Evolutionary conservation across 2,888 invertebrate species (phyloP).

Genomic region (Diarsia brunnea): DNA sequence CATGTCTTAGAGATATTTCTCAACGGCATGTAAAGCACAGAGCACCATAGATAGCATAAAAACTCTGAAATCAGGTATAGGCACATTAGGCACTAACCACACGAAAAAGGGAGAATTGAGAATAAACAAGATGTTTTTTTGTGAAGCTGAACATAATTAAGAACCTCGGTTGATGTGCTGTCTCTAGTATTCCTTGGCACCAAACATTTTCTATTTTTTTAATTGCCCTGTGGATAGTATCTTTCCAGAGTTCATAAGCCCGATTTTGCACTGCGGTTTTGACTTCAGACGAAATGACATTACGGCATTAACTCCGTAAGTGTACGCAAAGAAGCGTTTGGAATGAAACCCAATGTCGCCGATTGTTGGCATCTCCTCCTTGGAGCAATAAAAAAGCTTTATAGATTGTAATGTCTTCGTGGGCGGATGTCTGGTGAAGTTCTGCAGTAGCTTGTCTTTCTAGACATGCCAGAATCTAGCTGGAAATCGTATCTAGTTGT

Average conservation of each 20-base stretch:
- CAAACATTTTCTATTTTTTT: too few species aligned
- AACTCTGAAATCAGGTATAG: too few species aligned
- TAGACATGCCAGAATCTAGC: conserved; percentile 2
- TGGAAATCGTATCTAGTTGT: neutral
- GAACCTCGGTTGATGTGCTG: too few species aligned
- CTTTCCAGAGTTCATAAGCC: neutral
- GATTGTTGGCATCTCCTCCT: conserved; percentile 62
- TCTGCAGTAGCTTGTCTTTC: conserved; percentile 12
- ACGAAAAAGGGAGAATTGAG: too few species aligned
- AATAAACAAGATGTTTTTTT: too few species aligned
- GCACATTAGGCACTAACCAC: too few species aligned
- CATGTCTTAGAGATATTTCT: neutral
- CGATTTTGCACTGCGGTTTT: neutral
- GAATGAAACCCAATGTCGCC: conserved; percentile 60
- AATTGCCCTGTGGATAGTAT: too few species aligned
- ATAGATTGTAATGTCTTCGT: conserved; percentile 52
- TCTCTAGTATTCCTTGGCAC: too few species aligned
- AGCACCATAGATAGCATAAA: too few species aligned
- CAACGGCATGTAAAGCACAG: neutral
- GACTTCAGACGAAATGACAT: conserved; percentile 29
- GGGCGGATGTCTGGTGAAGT: conserved; percentile 46
- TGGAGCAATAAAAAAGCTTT: conserved; percentile 59
- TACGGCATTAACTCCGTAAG: conserved; percentile 23
- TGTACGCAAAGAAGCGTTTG: conserved; percentile 41
- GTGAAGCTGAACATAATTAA: too few species aligned